Conservation (phyloP, 2,888 invertebrate genomes). For the Furcula furcula region DNA sequence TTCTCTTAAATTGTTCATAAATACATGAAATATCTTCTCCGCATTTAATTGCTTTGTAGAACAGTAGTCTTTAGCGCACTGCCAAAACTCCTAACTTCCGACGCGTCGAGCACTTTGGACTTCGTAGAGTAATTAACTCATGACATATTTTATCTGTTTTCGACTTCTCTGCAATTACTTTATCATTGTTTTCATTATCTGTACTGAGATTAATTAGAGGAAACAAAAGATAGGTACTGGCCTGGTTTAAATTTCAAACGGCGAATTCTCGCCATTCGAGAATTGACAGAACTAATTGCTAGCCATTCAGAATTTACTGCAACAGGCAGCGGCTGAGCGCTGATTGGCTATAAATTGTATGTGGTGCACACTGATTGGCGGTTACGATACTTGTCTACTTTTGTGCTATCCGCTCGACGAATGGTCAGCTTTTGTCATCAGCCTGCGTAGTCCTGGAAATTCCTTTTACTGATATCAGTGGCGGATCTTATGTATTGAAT, state of each 20-base stretch:
- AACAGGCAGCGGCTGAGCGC: constrained; percentile 33
- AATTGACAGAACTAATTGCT: constrained; percentile 49
- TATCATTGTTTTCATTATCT: background rate
- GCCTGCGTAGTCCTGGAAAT: too few relatives aligned
- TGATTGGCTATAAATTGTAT: constrained; percentile 64
- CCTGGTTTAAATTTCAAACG: constrained; percentile 23
- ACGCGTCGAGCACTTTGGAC: background rate
- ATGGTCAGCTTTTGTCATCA: too few relatives aligned
- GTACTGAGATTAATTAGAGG: constrained; percentile 11
- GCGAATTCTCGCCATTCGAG: constrained; percentile 10
- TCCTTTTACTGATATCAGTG: too few relatives aligned
- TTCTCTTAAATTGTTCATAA: too few relatives aligned
- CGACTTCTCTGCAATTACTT: background rate
- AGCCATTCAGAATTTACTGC: constrained; percentile 50
- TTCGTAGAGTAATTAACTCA: background rate
- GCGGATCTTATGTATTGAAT: too few relatives aligned
- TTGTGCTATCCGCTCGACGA: constrained; percentile 29
- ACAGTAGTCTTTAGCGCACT: background rate
- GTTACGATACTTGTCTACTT: constrained; percentile 35
- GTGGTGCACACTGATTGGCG: constrained; percentile 48
- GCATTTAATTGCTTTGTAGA: background rate
- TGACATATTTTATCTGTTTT: background rate
- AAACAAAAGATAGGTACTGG: constrained; percentile 12
- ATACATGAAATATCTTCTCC: background rate
- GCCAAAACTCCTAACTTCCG: background rate